These are phyloP conservation scores for Eupristina koningsbergeri DNA, from an alignment of 1,140 invertebrate species.

Conservation along the genomic window DNA sequence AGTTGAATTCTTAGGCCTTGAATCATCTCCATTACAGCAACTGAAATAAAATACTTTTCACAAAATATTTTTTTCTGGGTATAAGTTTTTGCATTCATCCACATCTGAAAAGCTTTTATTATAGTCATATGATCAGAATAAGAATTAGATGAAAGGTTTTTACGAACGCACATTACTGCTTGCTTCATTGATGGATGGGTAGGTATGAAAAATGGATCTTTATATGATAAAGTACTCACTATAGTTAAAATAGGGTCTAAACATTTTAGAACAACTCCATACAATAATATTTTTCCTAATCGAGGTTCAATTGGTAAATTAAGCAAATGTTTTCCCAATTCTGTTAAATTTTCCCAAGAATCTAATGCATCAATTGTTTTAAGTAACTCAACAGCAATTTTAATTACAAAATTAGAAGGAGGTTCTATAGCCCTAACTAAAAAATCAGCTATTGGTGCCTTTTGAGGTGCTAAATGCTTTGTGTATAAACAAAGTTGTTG, in stretches of 20 bases:
- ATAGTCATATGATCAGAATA: constrained; percentile 94
- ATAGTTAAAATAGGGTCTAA: constrained; percentile 95
- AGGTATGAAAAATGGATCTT: constrained; percentile 88
- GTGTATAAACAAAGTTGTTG: constrained; percentile 94
- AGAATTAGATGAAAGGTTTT: constrained; percentile 82
- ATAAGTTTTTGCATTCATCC: constrained; percentile 79
- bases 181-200: constrained; percentile 79
- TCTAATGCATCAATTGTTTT: constrained; percentile 90
- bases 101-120: constrained; percentile 88
- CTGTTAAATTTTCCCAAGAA: constrained; percentile 86
- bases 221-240: constrained; percentile 87
- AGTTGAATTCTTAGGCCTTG: constrained; percentile 83
- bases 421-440: constrained; percentile 87
- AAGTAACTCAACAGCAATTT: constrained; percentile 83
- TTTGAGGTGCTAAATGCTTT: constrained; percentile 85
- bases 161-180: constrained; percentile 76
- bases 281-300: constrained; percentile 92
- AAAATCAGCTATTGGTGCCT: constrained; percentile 87
- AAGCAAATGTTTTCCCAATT: constrained; percentile 82
- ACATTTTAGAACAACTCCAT: constrained; percentile 92
- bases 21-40: constrained; percentile 90
- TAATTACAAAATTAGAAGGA: constrained; percentile 83
- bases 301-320: constrained; percentile 93
- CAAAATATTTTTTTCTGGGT: constrained; percentile 84
- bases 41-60: constrained; percentile 84